Conservation (phyloP, 2,888 invertebrate species). For the Leptopterna dolabrata region DNA sequence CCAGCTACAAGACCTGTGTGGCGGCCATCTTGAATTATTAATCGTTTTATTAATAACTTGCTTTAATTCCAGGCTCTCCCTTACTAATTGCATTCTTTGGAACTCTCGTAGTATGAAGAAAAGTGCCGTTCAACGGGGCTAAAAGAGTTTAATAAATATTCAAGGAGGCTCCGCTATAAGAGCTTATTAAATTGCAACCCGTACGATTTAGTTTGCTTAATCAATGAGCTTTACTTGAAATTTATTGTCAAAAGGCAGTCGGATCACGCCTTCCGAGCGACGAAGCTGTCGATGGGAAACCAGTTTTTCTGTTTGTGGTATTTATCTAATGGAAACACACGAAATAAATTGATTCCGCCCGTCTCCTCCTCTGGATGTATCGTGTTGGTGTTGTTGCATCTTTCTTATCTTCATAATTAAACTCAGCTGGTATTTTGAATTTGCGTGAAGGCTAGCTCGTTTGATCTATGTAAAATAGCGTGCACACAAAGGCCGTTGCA, state of each 20-base stretch:
- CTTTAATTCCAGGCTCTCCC: constrained; percentile 53
- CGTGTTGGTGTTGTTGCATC: not conserved
- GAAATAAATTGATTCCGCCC: constrained; percentile 28
- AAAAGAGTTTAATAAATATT: constrained; percentile 42
- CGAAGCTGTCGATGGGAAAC: constrained; percentile 27
- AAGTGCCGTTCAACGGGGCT: constrained; percentile 46
- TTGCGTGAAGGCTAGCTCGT: not conserved
- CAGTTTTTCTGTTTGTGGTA: constrained; percentile 24
- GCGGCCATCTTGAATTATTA: constrained; percentile 56
- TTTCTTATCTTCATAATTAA: not conserved
- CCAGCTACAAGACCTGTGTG: constrained; percentile 37
- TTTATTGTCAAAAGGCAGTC: constrained; percentile 40
- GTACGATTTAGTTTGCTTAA: constrained; percentile 46
- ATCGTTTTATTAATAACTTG: constrained; percentile 55
- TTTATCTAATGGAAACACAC: constrained; percentile 24
- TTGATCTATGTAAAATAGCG: too few species aligned
- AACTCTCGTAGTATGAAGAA: constrained; percentile 33
- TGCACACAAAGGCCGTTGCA: too few species aligned
- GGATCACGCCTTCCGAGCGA: constrained; percentile 28
- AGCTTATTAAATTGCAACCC: constrained; percentile 45
- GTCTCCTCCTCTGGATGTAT: constrained; percentile 3
- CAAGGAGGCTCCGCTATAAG: not conserved
- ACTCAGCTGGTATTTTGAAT: not conserved
- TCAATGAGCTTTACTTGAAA: constrained; percentile 31
- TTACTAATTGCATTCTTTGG: constrained; percentile 54